Evolutionary conservation across 1,140 invertebrate species (phyloP).

Genomic region (Conopomorpha cramerella): DNA sequence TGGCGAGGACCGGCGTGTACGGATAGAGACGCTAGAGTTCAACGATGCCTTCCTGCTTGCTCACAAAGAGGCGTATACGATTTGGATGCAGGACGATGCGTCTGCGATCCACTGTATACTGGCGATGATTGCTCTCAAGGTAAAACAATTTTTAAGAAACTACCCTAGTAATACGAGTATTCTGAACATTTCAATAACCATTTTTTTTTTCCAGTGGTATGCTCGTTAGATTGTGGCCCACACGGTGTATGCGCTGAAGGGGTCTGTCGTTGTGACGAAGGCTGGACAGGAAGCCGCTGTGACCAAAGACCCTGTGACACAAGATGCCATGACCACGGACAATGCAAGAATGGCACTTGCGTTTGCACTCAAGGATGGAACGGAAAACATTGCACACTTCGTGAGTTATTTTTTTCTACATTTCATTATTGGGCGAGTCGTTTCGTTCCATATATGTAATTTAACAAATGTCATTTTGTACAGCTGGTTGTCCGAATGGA

Average conservation of each 20-base stretch:
- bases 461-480: conserved; percentile 9
- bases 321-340: conserved; percentile 93
- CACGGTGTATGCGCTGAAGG: conserved; percentile 90
- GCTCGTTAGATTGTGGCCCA: conserved; percentile 87
- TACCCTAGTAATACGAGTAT: background rate
- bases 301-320: conserved; percentile 86
- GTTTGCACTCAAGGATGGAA: conserved; percentile 97
- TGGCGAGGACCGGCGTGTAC: conserved; percentile 93
- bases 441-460: background rate
- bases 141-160: conserved; percentile 15
- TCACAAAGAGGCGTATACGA: conserved; percentile 90
- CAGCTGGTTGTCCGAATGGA: conserved; percentile 93
- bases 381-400: conserved; percentile 92
- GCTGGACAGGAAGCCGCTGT: conserved; percentile 91
- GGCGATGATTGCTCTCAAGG: conserved; percentile 90
- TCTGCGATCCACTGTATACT: conserved; percentile 88
- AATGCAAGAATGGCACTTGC: conserved; percentile 96
- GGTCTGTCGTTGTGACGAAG: conserved; percentile 85
- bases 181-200: background rate
- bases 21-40: conserved; percentile 84
- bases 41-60: conserved; percentile 87
- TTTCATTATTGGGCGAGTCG: background rate
- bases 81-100: conserved; percentile 81
- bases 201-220: conserved; percentile 69
- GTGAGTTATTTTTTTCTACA: conserved; percentile 66